Base-by-base conservation (phyloP, 2,113 vertebrate genomes). In the Macaca mulatta region DNA sequence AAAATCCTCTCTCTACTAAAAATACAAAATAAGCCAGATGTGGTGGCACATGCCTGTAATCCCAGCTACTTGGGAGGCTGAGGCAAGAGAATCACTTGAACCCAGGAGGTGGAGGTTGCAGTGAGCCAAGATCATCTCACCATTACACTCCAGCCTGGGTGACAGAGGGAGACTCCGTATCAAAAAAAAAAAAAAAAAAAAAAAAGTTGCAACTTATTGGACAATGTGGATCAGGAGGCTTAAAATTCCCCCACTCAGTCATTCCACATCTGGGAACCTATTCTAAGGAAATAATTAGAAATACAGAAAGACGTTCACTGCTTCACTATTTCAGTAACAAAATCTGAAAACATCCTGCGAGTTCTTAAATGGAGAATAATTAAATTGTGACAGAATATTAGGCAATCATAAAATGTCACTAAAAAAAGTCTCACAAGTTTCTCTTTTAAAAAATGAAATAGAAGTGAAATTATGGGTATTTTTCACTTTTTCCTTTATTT, bases 261-360 rank as follows among this genome's bases (percentile, higher is more conserved):
- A 94, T 78, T 52, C 9, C 20, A 93, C n/a, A 75, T 92, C 43
- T 86, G 70, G 50, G n/a, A 86, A 69, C 23, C 40, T 85, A 69
- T 23, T 78, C 79, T 82, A 96, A 89, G 89, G 40, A 97, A 94
- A 90, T 52, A 79, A 89, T 82, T 38, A 74, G 40, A 77, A 96
- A 95, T 32, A 35, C 0, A 61, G 55, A 93, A 94, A 79, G 67
- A 97, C 52, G 38, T 55, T 89, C 50, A 83, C 55, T 30, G 4
- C 78, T 43, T 90, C 40, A 52, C 59, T 90, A 90, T 90, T 93
- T 85, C 45, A 92, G 30, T 72, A 93, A 97, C 59, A 97, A 85
- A 93, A 69, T 4, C 22, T 93, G 45, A 74, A 93, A 95, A 96
- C 20, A 89, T 16, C 23, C 18, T 89, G 48, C 48, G 86, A 96